Evolutionary conservation across 2,113 vertebrate species (phyloP).

Genomic region (Pygathrix nemaeus): DNA sequence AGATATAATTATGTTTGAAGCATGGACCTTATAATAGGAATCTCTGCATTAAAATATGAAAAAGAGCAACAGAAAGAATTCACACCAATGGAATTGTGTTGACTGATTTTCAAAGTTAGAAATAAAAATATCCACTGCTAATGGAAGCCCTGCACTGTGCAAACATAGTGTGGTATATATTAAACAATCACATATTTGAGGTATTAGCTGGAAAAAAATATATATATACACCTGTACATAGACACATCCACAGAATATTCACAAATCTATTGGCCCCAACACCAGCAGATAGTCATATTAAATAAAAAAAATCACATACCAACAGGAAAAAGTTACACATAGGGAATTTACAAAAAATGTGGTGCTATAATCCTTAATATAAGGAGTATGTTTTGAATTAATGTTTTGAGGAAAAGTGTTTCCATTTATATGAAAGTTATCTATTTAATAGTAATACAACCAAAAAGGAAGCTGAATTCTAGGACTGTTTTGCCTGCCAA

Average conservation of each 20-base stretch:
- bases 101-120: slow-evolving; percentile 56
- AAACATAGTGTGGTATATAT: slow-evolving; percentile 72
- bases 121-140: slow-evolving; percentile 57
- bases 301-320: slow-evolving; percentile 60
- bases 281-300: slow-evolving; percentile 75
- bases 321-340: slow-evolving; percentile 67
- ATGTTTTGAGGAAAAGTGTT: slow-evolving; percentile 67
- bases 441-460: slow-evolving; percentile 50
- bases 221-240: slow-evolving; percentile 65
- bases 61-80: slow-evolving; percentile 46
- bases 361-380: slow-evolving; percentile 79
- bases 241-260: slow-evolving; percentile 73
- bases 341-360: slow-evolving; percentile 63
- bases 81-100: slow-evolving; percentile 35
- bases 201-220: slow-evolving; percentile 77
- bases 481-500: slow-evolving; percentile 30
- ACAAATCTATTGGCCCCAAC: slow-evolving; percentile 74
- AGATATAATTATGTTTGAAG: slow-evolving; percentile 39
- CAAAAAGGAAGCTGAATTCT: slow-evolving; percentile 50
- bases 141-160: slow-evolving; percentile 77
- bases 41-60: slow-evolving; percentile 25
- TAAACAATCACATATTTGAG: slow-evolving; percentile 79
- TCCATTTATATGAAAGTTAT: slow-evolving; percentile 59
- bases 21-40: slow-evolving; percentile 14
- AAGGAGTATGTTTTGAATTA: slow-evolving; percentile 72